Conservation (phyloP, 2,888 invertebrate species). For the Drosophila paucipuncta region DNA sequence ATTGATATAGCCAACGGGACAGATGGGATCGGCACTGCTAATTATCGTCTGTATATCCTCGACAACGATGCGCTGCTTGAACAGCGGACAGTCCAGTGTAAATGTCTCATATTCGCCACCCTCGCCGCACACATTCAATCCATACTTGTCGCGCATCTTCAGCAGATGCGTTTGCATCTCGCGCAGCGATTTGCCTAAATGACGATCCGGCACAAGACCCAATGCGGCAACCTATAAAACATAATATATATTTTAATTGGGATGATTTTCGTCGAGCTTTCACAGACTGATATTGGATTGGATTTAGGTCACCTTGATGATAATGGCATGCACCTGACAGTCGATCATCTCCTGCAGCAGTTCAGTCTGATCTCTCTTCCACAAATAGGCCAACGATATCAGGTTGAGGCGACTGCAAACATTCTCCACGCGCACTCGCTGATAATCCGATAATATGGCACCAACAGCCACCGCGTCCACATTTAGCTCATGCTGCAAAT, state of each 20-base stretch:
- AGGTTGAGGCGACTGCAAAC: constrained; percentile 97
- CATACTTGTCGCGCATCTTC: constrained; percentile 96
- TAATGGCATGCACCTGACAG: constrained; percentile 95
- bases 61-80: constrained; percentile 94
- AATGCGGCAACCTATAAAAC: constrained; percentile 90
- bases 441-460: constrained; percentile 99
- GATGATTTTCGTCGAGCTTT: too few species aligned
- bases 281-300: neutral
- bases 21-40: constrained; percentile 96
- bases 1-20: constrained; percentile 97
- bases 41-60: constrained; percentile 94
- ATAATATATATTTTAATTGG: too few species aligned
- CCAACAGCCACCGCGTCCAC: constrained; percentile 98
- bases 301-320: constrained; percentile 93
- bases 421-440: constrained; percentile 98
- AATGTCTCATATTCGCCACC: constrained; percentile 99
- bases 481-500: constrained; percentile 87
- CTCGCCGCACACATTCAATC: constrained; percentile 98
- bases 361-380: constrained; percentile 97
- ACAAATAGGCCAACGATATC: constrained; percentile 95
- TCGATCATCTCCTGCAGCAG: constrained; percentile 98
- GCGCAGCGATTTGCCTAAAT: constrained; percentile 93
- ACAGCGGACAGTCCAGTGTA: constrained; percentile 98
- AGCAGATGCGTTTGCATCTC: constrained; percentile 95
- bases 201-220: constrained; percentile 93